Base-by-base conservation (phyloP, 2,888 invertebrate species). In the Lepeophtheirus nordmannii region DNA sequence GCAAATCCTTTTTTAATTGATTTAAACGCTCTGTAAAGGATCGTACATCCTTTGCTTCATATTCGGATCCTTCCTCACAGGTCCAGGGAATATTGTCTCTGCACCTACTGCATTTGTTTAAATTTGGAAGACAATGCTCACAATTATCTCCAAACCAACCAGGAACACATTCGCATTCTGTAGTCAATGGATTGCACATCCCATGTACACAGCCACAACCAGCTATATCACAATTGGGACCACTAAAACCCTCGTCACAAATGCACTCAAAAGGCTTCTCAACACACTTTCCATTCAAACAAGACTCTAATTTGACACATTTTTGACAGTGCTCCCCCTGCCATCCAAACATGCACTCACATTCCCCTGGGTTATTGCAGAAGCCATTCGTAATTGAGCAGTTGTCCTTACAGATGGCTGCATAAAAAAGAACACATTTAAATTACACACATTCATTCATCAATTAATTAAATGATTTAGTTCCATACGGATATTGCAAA, bases 401-500 rank as follows among this genome's bases (percentile, higher is more conserved):
- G 17, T 46, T 46, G 3, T 14, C 14, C 14, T 46, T 46, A 17
- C 53, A 46, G 2, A 46, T 46, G 2, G 53, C 53, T 46, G 41
- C 11, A 41, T n/a, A n/a, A n/a, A n/a, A n/a, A n/a, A 41, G 10
- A 41, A 41, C 41, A 41, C 11, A 41, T 11, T 10, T 11, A 14
- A 41, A 46, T 14, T 14, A 17, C 41, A 46, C 5, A 14, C 5
- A 2, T 2, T 46, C 53, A 14, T 46, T n/a, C 53, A 46, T 2
- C 2, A n/a, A 8, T 46, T 17, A n/a, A n/a, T 46, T 30, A 3
- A 46, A 3, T 46, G 1, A 14, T 46, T 14, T 46, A 17, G 2
- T n/a, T 46, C 8, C 53, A n/a, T 46, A 46, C 53, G 53, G 14
- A 46, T 46, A 46, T 96, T 94, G 81, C 96, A 96, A 80, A 93